These are phyloP conservation scores for Cryptophagus acutangulus DNA, from an alignment of 2,888 invertebrate species.

Conservation along the genomic window DNA sequence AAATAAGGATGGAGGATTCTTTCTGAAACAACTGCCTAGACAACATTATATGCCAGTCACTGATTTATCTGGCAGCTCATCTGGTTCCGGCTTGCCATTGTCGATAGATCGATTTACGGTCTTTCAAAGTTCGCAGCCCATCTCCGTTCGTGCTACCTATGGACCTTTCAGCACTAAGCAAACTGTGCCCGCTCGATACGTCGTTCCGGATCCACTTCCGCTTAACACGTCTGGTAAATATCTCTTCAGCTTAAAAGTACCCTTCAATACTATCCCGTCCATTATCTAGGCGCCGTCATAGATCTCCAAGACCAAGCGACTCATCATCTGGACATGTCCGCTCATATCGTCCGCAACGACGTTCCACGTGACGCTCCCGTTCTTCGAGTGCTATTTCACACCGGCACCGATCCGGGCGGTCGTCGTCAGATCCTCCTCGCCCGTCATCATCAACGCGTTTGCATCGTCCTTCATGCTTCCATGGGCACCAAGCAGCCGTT, in stretches of 20 bases:
- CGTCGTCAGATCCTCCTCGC: constrained; percentile 60
- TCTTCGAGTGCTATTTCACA: constrained; percentile 88
- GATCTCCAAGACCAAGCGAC: constrained; percentile 61
- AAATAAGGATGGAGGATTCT: constrained; percentile 87
- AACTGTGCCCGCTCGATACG: constrained; percentile 84
- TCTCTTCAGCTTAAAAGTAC: not conserved
- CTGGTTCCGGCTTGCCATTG: constrained; percentile 62
- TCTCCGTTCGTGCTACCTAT: constrained; percentile 85
- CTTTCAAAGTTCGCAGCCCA: constrained; percentile 84
- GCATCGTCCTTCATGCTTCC: constrained; percentile 75
- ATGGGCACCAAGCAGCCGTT: constrained; percentile 57
- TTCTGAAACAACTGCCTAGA: constrained; percentile 75
- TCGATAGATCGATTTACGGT: constrained; percentile 87
- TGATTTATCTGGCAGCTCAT: constrained; percentile 27
- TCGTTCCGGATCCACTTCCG: constrained; percentile 74
- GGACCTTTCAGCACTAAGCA: constrained; percentile 95
- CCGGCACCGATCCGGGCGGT: constrained; percentile 79
- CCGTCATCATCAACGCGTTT: constrained; percentile 61
- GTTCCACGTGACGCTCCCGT: constrained; percentile 86
- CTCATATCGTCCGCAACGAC: constrained; percentile 83
- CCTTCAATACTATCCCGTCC: not conserved
- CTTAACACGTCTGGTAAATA: constrained; percentile 43
- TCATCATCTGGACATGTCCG: constrained; percentile 84
- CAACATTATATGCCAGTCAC: constrained; percentile 56
- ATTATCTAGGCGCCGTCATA: constrained; percentile 40